Percentiles rank a stretch among this genome's conserved stretches.
phyloP scores from a whole-genome alignment of 2,888 invertebrate genomes.

The Leptinotarsa peninsularis region DNA sequence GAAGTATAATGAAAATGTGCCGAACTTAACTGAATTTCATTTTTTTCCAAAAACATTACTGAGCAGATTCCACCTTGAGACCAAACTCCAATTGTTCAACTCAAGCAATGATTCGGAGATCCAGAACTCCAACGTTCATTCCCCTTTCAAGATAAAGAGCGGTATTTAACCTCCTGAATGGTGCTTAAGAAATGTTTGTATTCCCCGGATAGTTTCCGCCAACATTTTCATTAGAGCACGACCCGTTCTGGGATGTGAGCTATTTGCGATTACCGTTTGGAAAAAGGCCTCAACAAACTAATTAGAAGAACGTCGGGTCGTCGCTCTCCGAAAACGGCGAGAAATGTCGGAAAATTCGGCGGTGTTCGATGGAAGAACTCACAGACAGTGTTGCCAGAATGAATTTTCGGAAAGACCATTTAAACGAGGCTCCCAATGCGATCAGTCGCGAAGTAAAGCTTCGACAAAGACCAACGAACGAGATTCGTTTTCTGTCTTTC shows the following conservation, averaged over 20 bases:
- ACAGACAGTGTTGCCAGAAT: no score
- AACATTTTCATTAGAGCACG: slow-evolving; percentile 33
- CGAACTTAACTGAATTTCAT: no score
- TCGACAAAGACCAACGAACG: no score
- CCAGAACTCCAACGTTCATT: not conserved
- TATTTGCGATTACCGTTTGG: slow-evolving; percentile 35
- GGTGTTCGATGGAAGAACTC: slow-evolving; percentile 19
- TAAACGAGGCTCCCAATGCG: no score
- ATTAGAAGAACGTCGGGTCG: slow-evolving; percentile 23
- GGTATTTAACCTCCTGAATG: slow-evolving; percentile 6
- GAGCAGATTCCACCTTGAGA: no score
- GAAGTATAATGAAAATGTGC: no score
- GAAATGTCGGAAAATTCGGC: slow-evolving; percentile 10
- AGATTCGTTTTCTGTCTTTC: no score
- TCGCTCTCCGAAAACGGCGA: slow-evolving; percentile 14
- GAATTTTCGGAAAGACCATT: no score
- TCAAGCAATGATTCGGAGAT: not conserved
- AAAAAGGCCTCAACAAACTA: slow-evolving; percentile 31
- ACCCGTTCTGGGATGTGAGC: slow-evolving; percentile 26
- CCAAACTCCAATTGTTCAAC: no score
- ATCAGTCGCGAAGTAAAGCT: no score
- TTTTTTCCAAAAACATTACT: no score
- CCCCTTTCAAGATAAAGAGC: not conserved
- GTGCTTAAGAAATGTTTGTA: slow-evolving; percentile 33
- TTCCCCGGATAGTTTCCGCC: slow-evolving; percentile 24